A percentile compares a stretch with the other conserved stretches of the same genome.
phyloP scores from a whole-genome alignment of 1,140 invertebrate genomes.

The Danaus melanippus region DNA sequence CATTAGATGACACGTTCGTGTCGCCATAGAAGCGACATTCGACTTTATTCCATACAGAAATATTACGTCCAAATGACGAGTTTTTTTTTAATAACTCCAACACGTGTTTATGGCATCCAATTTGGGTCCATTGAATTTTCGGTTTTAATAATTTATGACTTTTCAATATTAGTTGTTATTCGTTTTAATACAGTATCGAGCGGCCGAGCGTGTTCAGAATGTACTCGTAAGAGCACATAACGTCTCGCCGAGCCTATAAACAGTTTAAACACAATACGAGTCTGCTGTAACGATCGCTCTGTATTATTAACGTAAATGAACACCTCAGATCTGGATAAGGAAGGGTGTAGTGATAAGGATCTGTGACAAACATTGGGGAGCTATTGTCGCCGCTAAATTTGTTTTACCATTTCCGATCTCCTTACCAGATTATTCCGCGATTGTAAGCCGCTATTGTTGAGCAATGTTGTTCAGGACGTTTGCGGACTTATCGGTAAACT shows the following conservation, averaged over 20 bases:
- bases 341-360: constrained; percentile 52
- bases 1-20: constrained; percentile 39
- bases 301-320: constrained; percentile 44
- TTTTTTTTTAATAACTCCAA: constrained; percentile 22
- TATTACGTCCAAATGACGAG: constrained; percentile 9
- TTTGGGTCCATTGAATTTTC: constrained; percentile 60
- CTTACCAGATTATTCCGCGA: constrained; percentile 56
- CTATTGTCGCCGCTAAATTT: constrained; percentile 66
- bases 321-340: constrained; percentile 50
- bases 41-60: constrained; percentile 19
- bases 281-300: constrained; percentile 9
- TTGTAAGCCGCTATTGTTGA: constrained; percentile 51
- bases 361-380: constrained; percentile 55
- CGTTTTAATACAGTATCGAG: background rate
- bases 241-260: background rate
- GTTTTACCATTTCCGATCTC: constrained; percentile 62
- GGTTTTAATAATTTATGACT: constrained; percentile 42
- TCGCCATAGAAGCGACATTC: constrained; percentile 11
- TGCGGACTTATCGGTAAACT: background rate
- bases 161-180: constrained; percentile 28
- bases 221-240: too few relatives aligned
- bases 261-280: constrained; percentile 5
- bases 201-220: background rate
- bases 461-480: constrained; percentile 16
- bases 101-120: constrained; percentile 61